phyloP scores from a whole-genome alignment of 1,140 invertebrate genomes.

The Laupala kohalensis region DNA sequence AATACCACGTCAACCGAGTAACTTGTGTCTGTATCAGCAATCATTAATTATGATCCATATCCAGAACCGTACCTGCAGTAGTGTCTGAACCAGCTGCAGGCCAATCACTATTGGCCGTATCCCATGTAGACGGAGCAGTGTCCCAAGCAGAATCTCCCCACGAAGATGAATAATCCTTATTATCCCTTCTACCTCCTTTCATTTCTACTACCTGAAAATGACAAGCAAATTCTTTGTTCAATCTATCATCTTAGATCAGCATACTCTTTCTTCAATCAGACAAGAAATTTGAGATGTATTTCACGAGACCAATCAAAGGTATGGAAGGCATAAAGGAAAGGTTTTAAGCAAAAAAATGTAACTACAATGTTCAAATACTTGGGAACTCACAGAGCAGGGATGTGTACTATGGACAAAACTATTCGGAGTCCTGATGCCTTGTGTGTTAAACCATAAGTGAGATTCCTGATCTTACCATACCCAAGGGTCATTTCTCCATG shows the following conservation, averaged over 20 bases:
- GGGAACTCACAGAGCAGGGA: too few relatives aligned
- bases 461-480: too few relatives aligned
- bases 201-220: conserved; percentile 28
- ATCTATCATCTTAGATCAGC: too few relatives aligned
- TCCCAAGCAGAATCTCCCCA: conserved; percentile 21
- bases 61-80: neutral
- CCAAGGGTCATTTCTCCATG: too few relatives aligned
- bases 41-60: neutral
- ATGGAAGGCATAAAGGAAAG: neutral
- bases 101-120: conserved; percentile 16
- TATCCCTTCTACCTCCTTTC: conserved; percentile 8
- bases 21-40: too few relatives aligned
- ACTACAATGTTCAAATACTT: too few relatives aligned
- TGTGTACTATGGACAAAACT: too few relatives aligned
- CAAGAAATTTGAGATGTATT: neutral
- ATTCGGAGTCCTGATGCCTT: too few relatives aligned
- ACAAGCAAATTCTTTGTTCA: too few relatives aligned
- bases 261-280: too few relatives aligned
- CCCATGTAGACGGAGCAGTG: conserved; percentile 26
- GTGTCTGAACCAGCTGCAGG: neutral
- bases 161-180: conserved; percentile 21
- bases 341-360: neutral
- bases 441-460: too few relatives aligned
- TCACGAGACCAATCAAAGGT: neutral
- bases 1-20: too few relatives aligned